A percentile compares a stretch with the other conserved stretches of the same genome.
Evolutionary conservation across 1,140 invertebrate genomes (phyloP).

Genomic region (Epicauta chinensis): DNA sequence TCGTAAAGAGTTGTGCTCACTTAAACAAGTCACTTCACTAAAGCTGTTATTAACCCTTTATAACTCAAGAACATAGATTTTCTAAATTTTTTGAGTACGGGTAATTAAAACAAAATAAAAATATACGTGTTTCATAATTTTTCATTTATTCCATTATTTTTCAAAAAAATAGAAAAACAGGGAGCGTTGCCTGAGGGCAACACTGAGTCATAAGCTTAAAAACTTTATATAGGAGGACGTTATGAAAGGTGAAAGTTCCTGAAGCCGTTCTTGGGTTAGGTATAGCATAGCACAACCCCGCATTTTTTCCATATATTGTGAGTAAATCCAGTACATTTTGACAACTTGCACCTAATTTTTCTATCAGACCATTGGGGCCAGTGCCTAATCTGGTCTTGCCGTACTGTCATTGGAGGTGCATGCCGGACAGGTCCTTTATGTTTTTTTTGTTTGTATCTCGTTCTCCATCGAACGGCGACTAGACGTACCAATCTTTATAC

Average conservation of each 20-base stretch:
- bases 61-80: not conserved
- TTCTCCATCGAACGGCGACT: conserved; percentile 3
- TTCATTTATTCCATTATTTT: no score
- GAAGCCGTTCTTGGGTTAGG: conserved; percentile 35
- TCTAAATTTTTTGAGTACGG: not conserved
- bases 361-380: conserved; percentile 36
- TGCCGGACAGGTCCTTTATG: conserved; percentile 31
- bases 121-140: no score
- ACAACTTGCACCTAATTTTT: conserved; percentile 13
- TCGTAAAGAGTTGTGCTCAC: no score
- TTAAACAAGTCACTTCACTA: no score
- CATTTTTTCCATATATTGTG: conserved; percentile 35
- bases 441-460: conserved; percentile 18
- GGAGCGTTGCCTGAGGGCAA: no score
- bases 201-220: no score
- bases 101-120: not conserved
- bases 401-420: conserved; percentile 29
- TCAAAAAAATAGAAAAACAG: no score
- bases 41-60: not conserved
- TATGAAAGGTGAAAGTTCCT: conserved; percentile 9
- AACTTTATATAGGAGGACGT: no score
- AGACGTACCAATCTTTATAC: not conserved
- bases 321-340: conserved; percentile 30
- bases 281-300: conserved; percentile 31
- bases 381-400: conserved; percentile 37